Evolutionary conservation across 53 echinoderm and acorn worm species (phyloP).

Genomic region (Crossaster papposus): DNA sequence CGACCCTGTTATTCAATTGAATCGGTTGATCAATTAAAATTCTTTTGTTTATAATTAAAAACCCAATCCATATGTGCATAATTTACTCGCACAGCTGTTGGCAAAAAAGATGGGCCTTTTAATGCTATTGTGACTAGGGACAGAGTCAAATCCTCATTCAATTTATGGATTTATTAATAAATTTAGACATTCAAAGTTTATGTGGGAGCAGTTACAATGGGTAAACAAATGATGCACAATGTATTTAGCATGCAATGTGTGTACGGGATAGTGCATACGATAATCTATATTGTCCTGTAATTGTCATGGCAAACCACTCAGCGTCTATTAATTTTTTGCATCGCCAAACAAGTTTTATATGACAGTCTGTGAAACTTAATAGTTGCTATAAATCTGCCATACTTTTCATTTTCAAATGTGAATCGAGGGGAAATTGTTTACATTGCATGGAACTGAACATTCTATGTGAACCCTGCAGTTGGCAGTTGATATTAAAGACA

Average conservation of each 20-base stretch:
- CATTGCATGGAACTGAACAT: no score
- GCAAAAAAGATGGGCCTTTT: neutral
- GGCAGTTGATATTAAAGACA: no score
- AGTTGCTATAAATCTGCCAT: no score
- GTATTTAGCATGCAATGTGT: neutral
- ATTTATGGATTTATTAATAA: neutral
- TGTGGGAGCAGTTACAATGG: neutral
- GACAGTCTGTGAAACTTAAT: no score
- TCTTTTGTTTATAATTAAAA: neutral
- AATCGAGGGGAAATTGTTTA: no score
- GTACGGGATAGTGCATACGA: no score
- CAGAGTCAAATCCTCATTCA: neutral
- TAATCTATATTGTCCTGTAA: no score
- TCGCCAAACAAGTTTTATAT: no score
- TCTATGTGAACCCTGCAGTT: no score
- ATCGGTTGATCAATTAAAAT: neutral
- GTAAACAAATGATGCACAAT: neutral
- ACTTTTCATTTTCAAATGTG: no score
- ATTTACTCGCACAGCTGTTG: neutral
- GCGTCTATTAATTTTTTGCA: no score
- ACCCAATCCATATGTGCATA: neutral
- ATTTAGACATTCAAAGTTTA: neutral
- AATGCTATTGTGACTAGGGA: neutral
- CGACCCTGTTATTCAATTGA: neutral
- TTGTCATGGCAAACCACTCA: no score